Base-by-base conservation (phyloP, 1,140 invertebrate genomes). In the Rhyacophila brunnea region DNA sequence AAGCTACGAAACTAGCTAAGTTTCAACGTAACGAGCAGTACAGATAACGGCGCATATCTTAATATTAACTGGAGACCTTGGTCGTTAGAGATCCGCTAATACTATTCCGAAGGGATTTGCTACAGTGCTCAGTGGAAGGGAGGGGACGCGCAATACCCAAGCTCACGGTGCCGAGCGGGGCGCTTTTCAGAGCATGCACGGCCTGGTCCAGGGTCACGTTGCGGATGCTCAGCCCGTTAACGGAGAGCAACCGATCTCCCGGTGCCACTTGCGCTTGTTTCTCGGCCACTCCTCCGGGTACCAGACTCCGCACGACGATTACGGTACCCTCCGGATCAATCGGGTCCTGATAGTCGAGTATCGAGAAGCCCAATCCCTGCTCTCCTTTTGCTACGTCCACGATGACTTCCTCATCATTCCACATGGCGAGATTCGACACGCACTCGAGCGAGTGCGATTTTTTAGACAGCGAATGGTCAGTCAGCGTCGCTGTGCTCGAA, bases 281-380 rank as follows among this genome's bases (percentile, higher is more conserved):
- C 76, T 95, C 89, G 20, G 94, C 92, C 19, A 93, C 87, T 47
- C 95, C 92, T 59, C 93, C 92, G 18, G 94, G 93, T 18, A 98
- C 95, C 40, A 98, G 80, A 70, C 91, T 94, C 56, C 94, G 81
- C 54, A 98, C 92, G 20, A 98, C 94, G 71, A 98, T 97, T 20
- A 98, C 92, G 49, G 92, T 95, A 60, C 92, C 89, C 62, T 87
- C 85, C 5, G 89, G 86, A 75, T 95, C 93, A 63, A 93, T 78
- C 1, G 93, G 92, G 76, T 95, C 93, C 79, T 93, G 84, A 74
- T 98, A 98, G 76, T 98, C 95, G 35, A 97, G 80, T 61, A 98
- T 95, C 60, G 92, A 95, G 77, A 98, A 98, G 43, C 95, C 95
- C 11, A 98, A 83, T 3, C 95, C 95, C 59, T 90, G 83, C 66